These are phyloP conservation scores for Eospalax fontanierii DNA, from an alignment of 2,797 vertebrate species.

Conservation along the genomic window DNA sequence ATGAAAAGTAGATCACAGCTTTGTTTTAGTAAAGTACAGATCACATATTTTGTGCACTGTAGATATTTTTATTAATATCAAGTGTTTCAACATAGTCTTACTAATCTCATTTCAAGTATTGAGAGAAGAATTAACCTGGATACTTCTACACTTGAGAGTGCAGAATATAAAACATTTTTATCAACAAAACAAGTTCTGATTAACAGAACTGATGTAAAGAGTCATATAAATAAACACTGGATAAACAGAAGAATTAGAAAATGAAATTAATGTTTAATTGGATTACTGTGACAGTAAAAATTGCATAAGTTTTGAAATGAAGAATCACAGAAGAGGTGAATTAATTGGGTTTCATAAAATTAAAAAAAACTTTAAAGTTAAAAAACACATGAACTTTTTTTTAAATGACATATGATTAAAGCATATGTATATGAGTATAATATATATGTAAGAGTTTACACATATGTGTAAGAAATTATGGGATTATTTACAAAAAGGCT, in stretches of 20 bases:
- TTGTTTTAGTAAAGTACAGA: background rate
- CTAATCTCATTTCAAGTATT: background rate
- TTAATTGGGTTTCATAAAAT: slow-evolving; percentile 7
- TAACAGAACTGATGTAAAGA: background rate
- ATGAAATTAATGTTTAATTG: background rate
- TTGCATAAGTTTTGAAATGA: background rate
- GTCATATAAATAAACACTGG: background rate
- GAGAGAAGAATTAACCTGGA: background rate
- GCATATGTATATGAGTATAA: too few species aligned
- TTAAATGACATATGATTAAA: too few species aligned
- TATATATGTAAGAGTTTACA: background rate
- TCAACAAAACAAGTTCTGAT: background rate
- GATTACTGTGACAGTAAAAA: slow-evolving; percentile 27
- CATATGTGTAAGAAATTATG: background rate
- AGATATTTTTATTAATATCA: background rate
- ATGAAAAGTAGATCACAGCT: background rate
- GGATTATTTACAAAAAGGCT: background rate
- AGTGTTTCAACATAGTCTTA: background rate
- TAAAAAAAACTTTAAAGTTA: background rate
- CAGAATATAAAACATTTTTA: background rate
- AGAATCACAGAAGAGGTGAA: background rate
- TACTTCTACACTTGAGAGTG: background rate
- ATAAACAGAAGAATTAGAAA: background rate
- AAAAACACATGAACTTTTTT: too few species aligned
- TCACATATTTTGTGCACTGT: background rate